A percentile compares a stretch with the other conserved stretches of the same genome.
Conservation (phyloP, 2,888 invertebrate species). For the Eilema griseolum region DNA sequence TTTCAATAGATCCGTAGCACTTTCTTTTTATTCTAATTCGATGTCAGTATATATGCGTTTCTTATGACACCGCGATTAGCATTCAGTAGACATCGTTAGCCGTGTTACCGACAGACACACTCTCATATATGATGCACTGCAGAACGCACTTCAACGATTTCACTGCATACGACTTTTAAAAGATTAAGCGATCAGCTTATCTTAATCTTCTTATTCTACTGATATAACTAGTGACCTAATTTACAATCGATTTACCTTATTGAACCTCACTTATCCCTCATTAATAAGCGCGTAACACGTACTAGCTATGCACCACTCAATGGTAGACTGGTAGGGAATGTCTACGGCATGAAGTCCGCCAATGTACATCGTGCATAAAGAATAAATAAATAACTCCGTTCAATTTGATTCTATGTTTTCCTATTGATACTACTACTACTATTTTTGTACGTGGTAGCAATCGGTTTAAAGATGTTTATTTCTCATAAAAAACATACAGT, state of each 20-base stretch:
- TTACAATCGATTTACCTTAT: no score
- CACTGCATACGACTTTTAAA: slow-evolving; percentile 57
- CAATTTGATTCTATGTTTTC: neutral
- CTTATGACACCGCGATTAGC: slow-evolving; percentile 59
- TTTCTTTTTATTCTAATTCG: slow-evolving; percentile 56
- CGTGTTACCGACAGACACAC: slow-evolving; percentile 35
- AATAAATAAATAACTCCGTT: neutral
- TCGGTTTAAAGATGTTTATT: no score
- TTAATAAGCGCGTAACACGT: no score
- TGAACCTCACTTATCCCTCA: no score
- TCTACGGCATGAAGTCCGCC: no score
- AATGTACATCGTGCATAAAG: no score
- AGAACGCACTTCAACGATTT: slow-evolving; percentile 69
- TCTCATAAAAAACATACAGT: no score
- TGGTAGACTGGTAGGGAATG: no score
- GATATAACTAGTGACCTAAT: neutral
- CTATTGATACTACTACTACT: neutral
- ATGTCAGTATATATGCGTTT: slow-evolving; percentile 46
- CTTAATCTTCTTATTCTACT: slow-evolving; percentile 7
- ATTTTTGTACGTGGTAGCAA: no score
- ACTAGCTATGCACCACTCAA: no score
- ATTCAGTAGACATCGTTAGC: slow-evolving; percentile 59
- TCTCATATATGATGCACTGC: slow-evolving; percentile 54
- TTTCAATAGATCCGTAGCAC: slow-evolving; percentile 42
- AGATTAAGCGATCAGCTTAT: slow-evolving; percentile 60